These are phyloP conservation scores for Mellivora capensis DNA, from an alignment of 2,113 vertebrate genomes.

Conservation along the genomic window DNA sequence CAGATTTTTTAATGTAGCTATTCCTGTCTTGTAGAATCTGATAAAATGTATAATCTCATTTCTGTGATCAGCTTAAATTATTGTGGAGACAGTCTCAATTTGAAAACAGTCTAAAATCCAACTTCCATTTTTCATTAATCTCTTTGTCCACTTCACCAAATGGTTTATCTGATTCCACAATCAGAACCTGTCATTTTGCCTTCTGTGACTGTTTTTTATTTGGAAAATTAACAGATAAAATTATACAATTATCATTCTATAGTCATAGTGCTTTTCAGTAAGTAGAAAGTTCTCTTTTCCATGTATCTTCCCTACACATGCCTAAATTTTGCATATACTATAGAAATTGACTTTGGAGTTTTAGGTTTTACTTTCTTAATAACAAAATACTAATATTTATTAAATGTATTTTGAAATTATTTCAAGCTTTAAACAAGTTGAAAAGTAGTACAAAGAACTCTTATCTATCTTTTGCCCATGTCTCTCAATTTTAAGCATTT, in stretches of 20 bases:
- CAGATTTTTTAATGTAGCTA: background rate
- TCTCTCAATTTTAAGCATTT: background rate
- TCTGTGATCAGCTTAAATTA: background rate
- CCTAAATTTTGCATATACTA: background rate
- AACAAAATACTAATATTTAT: background rate
- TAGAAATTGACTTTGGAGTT: background rate
- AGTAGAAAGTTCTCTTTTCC: background rate
- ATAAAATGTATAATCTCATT: background rate
- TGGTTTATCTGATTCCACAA: background rate
- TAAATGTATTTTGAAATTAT: conserved; percentile 6
- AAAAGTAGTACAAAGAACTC: background rate
- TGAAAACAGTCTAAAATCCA: conserved; percentile 28
- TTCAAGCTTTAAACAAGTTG: conserved; percentile 2
- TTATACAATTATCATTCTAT: background rate
- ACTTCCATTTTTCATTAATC: background rate
- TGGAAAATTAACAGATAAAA: background rate
- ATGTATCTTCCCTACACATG: background rate
- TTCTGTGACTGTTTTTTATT: background rate
- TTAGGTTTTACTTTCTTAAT: background rate
- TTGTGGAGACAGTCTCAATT: background rate
- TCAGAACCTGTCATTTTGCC: background rate
- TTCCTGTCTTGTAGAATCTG: background rate
- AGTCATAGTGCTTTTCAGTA: background rate
- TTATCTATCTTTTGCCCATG: background rate
- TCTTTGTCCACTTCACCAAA: background rate